Evolutionary conservation across 2,797 vertebrate genomes (phyloP).

Genomic region (Coranthus polyacanthus): DNA sequence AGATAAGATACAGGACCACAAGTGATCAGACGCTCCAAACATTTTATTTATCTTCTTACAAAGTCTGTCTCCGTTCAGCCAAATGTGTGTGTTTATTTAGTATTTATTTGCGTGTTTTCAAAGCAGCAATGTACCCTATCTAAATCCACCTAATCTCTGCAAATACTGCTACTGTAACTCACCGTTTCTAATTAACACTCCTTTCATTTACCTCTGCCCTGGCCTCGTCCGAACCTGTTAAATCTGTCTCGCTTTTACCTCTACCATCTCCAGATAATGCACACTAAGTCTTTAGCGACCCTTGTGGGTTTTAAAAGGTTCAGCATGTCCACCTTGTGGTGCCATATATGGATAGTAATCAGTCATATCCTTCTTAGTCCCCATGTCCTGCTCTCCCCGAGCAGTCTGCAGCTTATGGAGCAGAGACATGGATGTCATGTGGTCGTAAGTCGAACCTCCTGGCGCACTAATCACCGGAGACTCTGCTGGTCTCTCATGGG

Average conservation of each 20-base stretch:
- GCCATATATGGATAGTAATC: conserved; percentile 50
- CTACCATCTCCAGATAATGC: conserved; percentile 50
- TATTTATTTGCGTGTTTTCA: background rate
- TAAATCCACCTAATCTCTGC: conserved; percentile 17
- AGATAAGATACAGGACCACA: background rate
- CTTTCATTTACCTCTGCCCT: conserved; percentile 15
- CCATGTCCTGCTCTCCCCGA: background rate
- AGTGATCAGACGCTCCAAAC: background rate
- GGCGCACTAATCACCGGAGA: background rate
- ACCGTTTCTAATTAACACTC: background rate
- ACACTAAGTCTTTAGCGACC: conserved; percentile 55
- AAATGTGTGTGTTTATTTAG: conserved; percentile 1
- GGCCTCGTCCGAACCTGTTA: conserved; percentile 5
- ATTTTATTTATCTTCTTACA: background rate
- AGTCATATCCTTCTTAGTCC: conserved; percentile 47
- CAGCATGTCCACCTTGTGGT: conserved; percentile 38
- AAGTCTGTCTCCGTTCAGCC: background rate
- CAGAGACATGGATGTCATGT: background rate
- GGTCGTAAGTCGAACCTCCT: conserved; percentile 11
- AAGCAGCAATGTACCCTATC: background rate
- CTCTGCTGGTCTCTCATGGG: too few species aligned
- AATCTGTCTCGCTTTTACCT: conserved; percentile 43
- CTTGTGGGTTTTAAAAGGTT: conserved; percentile 70
- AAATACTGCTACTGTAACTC: background rate
- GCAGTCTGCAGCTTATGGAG: conserved; percentile 16